phyloP scores from a whole-genome alignment of 2,113 vertebrate species.

The Tragelaphus imberbis region DNA sequence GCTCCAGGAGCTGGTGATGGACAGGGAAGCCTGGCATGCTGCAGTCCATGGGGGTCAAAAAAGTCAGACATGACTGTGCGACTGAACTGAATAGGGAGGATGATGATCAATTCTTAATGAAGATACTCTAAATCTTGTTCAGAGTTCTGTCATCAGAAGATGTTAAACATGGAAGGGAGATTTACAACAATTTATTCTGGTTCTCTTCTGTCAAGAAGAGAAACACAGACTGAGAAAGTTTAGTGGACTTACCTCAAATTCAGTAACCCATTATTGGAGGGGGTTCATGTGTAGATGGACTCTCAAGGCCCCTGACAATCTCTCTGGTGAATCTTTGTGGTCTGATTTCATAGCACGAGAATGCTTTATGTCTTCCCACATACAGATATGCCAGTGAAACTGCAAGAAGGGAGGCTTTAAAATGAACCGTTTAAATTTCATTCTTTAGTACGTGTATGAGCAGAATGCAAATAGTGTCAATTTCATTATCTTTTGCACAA shows the following conservation, averaged over 20 bases:
- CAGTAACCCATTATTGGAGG: neutral
- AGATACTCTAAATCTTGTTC: neutral
- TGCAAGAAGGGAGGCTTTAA: slow-evolving; percentile 4
- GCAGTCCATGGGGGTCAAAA: neutral
- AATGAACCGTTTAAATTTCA: slow-evolving; percentile 46
- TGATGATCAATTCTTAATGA: neutral
- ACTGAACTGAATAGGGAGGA: neutral
- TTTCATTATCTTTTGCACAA: slow-evolving; percentile 54
- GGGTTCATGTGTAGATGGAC: neutral
- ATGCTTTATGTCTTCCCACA: slow-evolving; percentile 12
- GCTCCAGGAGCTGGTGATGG: neutral
- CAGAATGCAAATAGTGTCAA: slow-evolving; percentile 67
- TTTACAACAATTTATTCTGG: neutral
- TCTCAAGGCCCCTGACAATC: slow-evolving; percentile 3
- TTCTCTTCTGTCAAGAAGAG: neutral
- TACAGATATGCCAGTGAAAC: neutral
- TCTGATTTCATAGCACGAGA: slow-evolving; percentile 22
- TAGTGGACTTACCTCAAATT: neutral
- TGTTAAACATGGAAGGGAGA: neutral
- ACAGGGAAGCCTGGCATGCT: neutral
- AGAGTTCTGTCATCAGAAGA: neutral
- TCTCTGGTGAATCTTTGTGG: slow-evolving; percentile 27
- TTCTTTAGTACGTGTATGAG: slow-evolving; percentile 40
- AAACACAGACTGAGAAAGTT: neutral
- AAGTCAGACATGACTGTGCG: neutral